Evolutionary conservation across 2,113 vertebrate genomes (phyloP).

Genomic region (Enhydra lutris): DNA sequence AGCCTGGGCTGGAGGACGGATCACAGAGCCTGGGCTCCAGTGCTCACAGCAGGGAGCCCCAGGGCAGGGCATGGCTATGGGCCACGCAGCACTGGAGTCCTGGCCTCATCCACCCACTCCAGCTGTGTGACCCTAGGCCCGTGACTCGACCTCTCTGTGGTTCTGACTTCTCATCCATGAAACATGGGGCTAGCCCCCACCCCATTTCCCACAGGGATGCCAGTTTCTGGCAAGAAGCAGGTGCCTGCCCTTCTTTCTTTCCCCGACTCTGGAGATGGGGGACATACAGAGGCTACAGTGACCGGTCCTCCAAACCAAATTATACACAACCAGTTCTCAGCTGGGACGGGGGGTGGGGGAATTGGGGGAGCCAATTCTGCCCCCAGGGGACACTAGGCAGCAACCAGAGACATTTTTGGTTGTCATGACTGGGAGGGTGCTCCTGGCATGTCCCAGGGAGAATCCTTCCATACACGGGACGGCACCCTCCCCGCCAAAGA

Average conservation of each 20-base stretch:
- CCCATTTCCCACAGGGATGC: neutral
- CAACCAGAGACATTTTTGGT: neutral
- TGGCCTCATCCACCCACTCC: neutral
- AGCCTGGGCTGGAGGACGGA: neutral
- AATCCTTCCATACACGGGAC: neutral
- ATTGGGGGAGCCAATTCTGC: neutral
- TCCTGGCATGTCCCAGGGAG: neutral
- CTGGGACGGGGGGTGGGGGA: fast-evolving
- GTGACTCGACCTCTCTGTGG: neutral
- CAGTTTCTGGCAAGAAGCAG: neutral
- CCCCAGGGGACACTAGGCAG: neutral
- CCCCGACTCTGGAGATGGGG: neutral
- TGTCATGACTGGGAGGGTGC: neutral
- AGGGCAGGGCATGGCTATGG: fast-evolving
- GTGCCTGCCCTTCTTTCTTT: neutral
- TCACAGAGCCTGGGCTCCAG: fast-evolving
- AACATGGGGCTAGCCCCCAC: fast-evolving
- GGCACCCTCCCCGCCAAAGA: neutral
- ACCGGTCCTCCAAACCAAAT: neutral
- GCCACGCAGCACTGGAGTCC: neutral
- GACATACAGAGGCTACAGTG: fast-evolving
- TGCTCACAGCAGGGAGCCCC: neutral
- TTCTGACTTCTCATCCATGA: neutral
- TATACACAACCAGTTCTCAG: neutral
- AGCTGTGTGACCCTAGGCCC: neutral